Base-by-base conservation (phyloP, 2,113 vertebrate genomes). In the Centropus unirufus region DNA sequence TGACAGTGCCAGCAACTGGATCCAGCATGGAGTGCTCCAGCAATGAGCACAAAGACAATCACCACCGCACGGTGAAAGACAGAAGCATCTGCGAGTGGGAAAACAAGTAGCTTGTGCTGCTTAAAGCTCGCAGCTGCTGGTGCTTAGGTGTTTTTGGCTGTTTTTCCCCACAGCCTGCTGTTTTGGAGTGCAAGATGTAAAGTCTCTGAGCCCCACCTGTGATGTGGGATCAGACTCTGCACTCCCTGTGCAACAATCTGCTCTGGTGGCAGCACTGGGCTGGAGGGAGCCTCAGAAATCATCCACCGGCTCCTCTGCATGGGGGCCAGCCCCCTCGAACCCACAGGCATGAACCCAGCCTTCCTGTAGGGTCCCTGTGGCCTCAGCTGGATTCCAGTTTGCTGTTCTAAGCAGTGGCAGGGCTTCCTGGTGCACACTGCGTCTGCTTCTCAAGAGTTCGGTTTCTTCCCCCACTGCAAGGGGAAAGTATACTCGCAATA, bases 151-250 rank as follows among this genome's bases (percentile, higher is more conserved):
- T 26, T 27, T 4, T 16, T 2, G 4, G 23, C 18, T 5, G 30
- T 2, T 26, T 36, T 44, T 30, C 44, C 5, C 2, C 14, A 12
- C n/a, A 66, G 34, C 44, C 36, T 4, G 15, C 11, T 1, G 1
- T 6, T 34, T 16, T 5, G n/a, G 27, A 7, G 5, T 5, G 18
- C 40, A 29, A 16, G 66, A 15, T 2, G 5, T 19, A 16, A 23
- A 1, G 3, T 14, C 40, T 55, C 24, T 47, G 14, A 51, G 39
- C 5, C 32, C 49, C 42, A 24, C 0, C 34, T 34, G 2, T 9
- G 24, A 9, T 3, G 8, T 22, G 39, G 26, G 8, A 29, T 5
- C 49, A 5, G 15, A 10, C n/a, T 63, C 34, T 4, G 29, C 1
- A 2, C 49, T 61, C 14, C 14, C 18, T 26, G 22, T 0, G 10